A percentile compares a stretch with the other conserved stretches of the same genome.
phyloP scores from a whole-genome alignment of 2,888 invertebrate species.

The Drosophila kanekoi region DNA sequence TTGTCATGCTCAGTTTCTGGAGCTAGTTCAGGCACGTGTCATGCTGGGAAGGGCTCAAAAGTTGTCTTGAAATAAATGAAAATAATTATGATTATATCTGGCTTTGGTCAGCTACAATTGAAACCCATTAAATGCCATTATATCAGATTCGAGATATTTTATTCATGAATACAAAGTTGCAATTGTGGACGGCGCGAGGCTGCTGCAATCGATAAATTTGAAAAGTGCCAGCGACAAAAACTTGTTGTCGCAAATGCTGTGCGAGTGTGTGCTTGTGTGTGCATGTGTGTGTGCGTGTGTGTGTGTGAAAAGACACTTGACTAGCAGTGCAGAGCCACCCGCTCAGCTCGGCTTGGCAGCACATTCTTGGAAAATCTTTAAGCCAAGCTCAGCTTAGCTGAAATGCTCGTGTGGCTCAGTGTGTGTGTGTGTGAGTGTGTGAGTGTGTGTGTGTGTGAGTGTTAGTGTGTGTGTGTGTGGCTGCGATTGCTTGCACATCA shows the following conservation, averaged over 20 bases:
- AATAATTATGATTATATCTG: conserved; percentile 2
- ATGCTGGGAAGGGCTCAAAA: too few species aligned
- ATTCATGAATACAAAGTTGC: conserved; percentile 35
- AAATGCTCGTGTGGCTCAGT: conserved; percentile 19
- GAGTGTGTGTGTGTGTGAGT: conserved; percentile 6
- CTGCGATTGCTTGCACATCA: conserved; percentile 72
- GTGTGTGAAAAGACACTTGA: conserved; percentile 49
- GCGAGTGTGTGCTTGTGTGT: conserved; percentile 1
- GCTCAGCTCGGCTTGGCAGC: conserved; percentile 45
- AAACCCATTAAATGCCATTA: conserved; percentile 16
- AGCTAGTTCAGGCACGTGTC: too few species aligned
- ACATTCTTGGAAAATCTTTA: conserved; percentile 78
- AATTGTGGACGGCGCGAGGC: conserved; percentile 8
- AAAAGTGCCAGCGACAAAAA: conserved; percentile 34
- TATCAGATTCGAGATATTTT: conserved; percentile 16
- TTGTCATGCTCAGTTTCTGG: too few species aligned
- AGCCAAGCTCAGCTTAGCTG: conserved; percentile 15
- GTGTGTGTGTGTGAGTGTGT: conserved; percentile 16
- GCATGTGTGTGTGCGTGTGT: conserved; percentile 11
- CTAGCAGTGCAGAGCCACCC: conserved; percentile 55
- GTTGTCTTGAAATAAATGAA: background rate
- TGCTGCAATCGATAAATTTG: conserved; percentile 54
- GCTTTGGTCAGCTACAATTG: background rate
- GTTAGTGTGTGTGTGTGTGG: conserved; percentile 22
- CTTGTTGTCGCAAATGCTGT: conserved; percentile 23